These are phyloP conservation scores for Gymnarchus niloticus DNA, from an alignment of 2,113 vertebrate genomes.

Conservation along the genomic window DNA sequence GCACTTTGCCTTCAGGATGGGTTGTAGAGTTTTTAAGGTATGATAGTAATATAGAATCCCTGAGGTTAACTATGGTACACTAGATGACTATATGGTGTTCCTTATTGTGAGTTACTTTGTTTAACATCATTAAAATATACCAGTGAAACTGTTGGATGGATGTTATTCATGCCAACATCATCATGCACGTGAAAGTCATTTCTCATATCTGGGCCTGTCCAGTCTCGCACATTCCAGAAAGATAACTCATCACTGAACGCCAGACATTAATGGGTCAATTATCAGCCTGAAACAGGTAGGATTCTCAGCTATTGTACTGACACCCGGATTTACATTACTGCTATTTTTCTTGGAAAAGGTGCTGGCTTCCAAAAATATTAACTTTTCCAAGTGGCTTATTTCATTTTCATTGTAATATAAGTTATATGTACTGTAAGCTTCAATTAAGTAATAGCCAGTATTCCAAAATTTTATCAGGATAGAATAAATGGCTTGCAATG, in stretches of 20 bases:
- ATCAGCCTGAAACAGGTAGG: slow-evolving; percentile 48
- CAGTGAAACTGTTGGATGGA: neutral
- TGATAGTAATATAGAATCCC: neutral
- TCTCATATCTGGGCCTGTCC: slow-evolving; percentile 34
- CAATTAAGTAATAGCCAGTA: neutral
- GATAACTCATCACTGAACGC: slow-evolving; percentile 52
- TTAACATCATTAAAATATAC: neutral
- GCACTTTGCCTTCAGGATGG: neutral
- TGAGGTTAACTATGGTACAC: neutral
- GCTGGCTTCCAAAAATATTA: no score
- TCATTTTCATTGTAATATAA: no score
- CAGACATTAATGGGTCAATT: slow-evolving; percentile 48
- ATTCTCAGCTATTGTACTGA: slow-evolving; percentile 40
- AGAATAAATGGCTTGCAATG: neutral
- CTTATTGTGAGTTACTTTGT: neutral
- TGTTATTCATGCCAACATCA: slow-evolving; percentile 8
- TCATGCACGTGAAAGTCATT: slow-evolving; percentile 32
- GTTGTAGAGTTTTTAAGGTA: neutral
- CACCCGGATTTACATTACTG: slow-evolving; percentile 38
- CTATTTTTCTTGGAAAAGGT: slow-evolving; percentile 37
- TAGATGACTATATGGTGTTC: neutral
- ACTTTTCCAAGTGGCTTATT: no score
- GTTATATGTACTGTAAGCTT: neutral
- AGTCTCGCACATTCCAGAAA: slow-evolving; percentile 36
- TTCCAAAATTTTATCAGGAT: neutral